phyloP scores from a whole-genome alignment of 2,113 vertebrate genomes.

The Callipepla squamata region DNA sequence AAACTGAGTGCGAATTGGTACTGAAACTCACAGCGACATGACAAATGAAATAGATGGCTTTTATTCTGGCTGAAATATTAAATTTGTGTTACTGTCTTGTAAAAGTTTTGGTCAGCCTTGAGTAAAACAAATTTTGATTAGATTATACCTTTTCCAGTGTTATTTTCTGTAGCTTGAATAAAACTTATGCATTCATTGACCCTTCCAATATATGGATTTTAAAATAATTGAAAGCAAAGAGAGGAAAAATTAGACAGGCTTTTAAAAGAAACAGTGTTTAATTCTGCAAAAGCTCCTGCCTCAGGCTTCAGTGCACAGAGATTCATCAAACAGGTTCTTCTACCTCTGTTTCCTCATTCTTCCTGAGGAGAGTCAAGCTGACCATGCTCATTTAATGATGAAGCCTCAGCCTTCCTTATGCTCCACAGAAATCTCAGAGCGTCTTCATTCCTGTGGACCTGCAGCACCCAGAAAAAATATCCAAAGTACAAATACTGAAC shows the following conservation, averaged over 20 bases:
- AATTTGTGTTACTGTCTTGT: background rate
- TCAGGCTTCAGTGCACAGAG: constrained; percentile 19
- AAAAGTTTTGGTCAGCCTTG: background rate
- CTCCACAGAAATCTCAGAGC: background rate
- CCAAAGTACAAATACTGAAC: background rate
- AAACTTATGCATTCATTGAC: background rate
- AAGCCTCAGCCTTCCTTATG: background rate
- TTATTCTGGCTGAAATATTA: background rate
- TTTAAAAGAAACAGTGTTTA: constrained; percentile 32
- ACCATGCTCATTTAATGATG: background rate
- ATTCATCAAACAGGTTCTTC: constrained; percentile 69
- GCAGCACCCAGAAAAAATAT: background rate
- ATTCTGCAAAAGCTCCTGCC: constrained; percentile 16
- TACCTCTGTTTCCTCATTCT: constrained; percentile 65
- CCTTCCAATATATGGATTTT: background rate
- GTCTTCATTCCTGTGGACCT: background rate
- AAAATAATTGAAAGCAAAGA: background rate
- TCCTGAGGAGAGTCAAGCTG: constrained; percentile 42
- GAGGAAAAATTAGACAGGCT: background rate
- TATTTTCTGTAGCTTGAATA: background rate
- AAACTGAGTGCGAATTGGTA: background rate
- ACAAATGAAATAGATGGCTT: background rate
- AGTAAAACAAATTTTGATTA: background rate
- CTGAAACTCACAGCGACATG: background rate
- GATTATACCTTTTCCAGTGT: background rate